Evolutionary conservation across 2,113 vertebrate genomes (phyloP), one percentile per base, ranked within the genome.

Genomic region (Butorides virescens): DNA sequence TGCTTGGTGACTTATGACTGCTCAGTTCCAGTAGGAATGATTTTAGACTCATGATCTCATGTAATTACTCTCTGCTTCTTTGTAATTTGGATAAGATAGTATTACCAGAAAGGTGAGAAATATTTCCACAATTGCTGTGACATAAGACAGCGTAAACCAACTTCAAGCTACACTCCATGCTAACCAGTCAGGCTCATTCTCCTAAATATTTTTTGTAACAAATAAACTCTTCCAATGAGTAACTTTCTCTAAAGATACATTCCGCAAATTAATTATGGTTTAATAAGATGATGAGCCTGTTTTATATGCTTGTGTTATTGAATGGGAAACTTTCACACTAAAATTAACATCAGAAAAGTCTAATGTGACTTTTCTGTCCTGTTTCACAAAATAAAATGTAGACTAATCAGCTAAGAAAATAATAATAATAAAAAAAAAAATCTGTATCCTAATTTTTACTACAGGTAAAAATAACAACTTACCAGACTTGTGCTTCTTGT

Each of bases 401-500:
- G 21, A 46, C 6, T 18, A 61, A 72, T 7, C 10, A 47, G 10
- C 18, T 30, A 62, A 34, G 34, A 74, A 71, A 46, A 61, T 1
- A 66, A 34, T 26, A 42, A 11, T 42, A 37, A 37, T 9, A 37
- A 37, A 37, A 11, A 53, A 50, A 70, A 8, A 84, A 32, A 36
- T 23, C 46, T 55, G 13, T 47, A 86, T 77, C 22, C 37, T 36
- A 20, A 82, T 47, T 79, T 93, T 70, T 85, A 67, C 42, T 46
- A 1, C 4, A 62, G 18, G 29, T 80, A 71, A 93, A 92, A 96
- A 50, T 15, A 26, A 22, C 62, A 95, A 65, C 98, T 99, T 96
- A 99, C 99, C 99, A 92, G 98, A 98, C 95, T 98, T 99, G 95
- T 98, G 98, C 97, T 99, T 99, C 97, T 99, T 99, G 96, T 99